Evolutionary conservation across 2,888 invertebrate genomes (phyloP).

Genomic region (Dromius quadrimaculatus): DNA sequence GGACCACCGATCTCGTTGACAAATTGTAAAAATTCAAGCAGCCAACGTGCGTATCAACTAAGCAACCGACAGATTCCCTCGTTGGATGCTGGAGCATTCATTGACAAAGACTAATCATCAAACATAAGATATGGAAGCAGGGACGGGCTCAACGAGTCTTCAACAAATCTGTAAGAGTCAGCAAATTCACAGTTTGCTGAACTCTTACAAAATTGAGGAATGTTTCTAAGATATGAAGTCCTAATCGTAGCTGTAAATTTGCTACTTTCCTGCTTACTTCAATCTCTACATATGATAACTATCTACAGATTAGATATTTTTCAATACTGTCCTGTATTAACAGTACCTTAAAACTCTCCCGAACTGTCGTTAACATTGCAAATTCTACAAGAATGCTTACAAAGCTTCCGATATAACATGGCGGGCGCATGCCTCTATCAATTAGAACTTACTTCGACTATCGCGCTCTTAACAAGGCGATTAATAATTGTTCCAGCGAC

Average conservation of each 20-base stretch:
- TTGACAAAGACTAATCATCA: constrained; percentile 34
- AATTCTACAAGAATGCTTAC: constrained; percentile 59
- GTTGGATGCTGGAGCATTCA: constrained; percentile 7
- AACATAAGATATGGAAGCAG: constrained; percentile 24
- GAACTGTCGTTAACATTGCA: constrained; percentile 28
- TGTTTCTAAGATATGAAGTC: background rate
- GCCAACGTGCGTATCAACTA: constrained; percentile 64
- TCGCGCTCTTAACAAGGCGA: constrained; percentile 55
- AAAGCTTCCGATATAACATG: constrained; percentile 60
- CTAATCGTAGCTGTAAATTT: background rate
- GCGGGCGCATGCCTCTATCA: constrained; percentile 60
- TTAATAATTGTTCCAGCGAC: constrained; percentile 63
- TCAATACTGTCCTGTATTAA: too few relatives aligned
- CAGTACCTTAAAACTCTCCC: too few relatives aligned
- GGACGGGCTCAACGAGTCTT: constrained; percentile 12
- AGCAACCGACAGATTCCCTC: constrained; percentile 57
- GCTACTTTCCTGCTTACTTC: too few relatives aligned
- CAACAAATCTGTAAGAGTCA: too few relatives aligned
- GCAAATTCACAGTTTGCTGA: too few relatives aligned
- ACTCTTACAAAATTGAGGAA: too few relatives aligned
- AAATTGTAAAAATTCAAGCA: constrained; percentile 64
- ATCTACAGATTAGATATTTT: too few relatives aligned
- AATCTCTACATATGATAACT: too few relatives aligned
- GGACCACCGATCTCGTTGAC: constrained; percentile 65
- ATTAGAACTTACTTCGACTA: constrained; percentile 56